A percentile compares a stretch with the other conserved stretches of the same genome.
Evolutionary conservation across 2,888 invertebrate species (phyloP).

Genomic region (Dermolepida albohirtum): DNA sequence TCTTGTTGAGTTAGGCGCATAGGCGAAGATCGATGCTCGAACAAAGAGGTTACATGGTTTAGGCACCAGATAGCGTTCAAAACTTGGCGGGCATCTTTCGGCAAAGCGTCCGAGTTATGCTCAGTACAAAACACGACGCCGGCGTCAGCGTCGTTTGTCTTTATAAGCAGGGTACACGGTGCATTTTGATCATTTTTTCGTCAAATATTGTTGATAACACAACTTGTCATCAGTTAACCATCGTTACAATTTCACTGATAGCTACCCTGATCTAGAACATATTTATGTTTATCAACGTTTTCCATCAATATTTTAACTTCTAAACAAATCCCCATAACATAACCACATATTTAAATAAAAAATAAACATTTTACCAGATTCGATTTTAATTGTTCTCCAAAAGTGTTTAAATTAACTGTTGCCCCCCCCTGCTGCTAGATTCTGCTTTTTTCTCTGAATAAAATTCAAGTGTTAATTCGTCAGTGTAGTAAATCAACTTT

Average conservation of each 20-base stretch:
- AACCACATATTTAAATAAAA: too few species aligned
- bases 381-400: too few species aligned
- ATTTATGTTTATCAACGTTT: too few species aligned
- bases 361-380: too few species aligned
- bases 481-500: conserved; percentile 1
- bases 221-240: conserved; percentile 10
- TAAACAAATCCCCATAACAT: too few species aligned
- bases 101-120: conserved; percentile 3
- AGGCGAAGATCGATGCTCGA: conserved; percentile 28
- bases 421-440: too few species aligned
- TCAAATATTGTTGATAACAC: neutral
- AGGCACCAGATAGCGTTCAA: conserved; percentile 31
- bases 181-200: neutral
- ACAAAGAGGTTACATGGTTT: conserved; percentile 18
- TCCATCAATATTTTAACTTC: too few species aligned
- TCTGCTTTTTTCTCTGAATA: neutral
- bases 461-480: neutral
- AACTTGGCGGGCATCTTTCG: conserved; percentile 27
- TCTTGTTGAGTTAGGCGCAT: conserved; percentile 31
- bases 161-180: neutral
- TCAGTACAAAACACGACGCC: conserved; percentile 4
- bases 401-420: too few species aligned
- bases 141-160: neutral
- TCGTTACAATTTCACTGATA: neutral
- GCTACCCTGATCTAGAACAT: neutral